Evolutionary conservation across 2,113 vertebrate genomes (phyloP), one percentile per base, ranked within the genome.

Genomic region (Polypterus senegalus): DNA sequence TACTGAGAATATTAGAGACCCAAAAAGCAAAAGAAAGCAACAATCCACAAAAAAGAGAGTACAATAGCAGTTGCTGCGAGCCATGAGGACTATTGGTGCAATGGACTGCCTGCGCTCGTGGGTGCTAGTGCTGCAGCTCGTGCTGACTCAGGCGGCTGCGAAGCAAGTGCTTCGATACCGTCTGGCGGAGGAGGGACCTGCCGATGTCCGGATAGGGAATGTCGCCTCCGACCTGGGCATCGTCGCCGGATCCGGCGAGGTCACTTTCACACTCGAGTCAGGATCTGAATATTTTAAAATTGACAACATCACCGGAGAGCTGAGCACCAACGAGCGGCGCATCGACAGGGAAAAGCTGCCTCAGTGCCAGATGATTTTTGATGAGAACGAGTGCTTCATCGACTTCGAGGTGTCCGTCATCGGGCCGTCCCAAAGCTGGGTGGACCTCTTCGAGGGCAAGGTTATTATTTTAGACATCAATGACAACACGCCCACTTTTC

Each of bases 351-450:
- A 98, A 69, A 98, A 97, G 83, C 78, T 97, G 70, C 92, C 92
- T 78, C 96, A 97, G 89, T 97, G 96, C 85, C 96, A 97, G 77
- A 97, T 97, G 94, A 97, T 98, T 71, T 97, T 97, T 83, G 96
- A 98, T 71, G 96, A 97, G 75, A 98, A 97, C 51, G 96, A 98
- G 79, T 97, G 94, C 60, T 97, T 97, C 76, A 81, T 98, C 79
- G 94, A 99, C 89, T 98, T 97, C 61, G 96, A 99, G 73, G 93
- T 98, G 79, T 97, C 94, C 3, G 94, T 99, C 64, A 98, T 99
- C 64, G 96, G 94, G 67, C 96, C 94, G 44, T 92, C 94, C 9
- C 94, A 99, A 77, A 98, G 94, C 86, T 98, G 93, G 93, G 91
- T 98, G 57, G 93, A 97, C 79, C 89, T 99, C 61, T 97, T 97